phyloP scores from a whole-genome alignment of 2,113 vertebrate genomes.

The Dinomys branickii region DNA sequence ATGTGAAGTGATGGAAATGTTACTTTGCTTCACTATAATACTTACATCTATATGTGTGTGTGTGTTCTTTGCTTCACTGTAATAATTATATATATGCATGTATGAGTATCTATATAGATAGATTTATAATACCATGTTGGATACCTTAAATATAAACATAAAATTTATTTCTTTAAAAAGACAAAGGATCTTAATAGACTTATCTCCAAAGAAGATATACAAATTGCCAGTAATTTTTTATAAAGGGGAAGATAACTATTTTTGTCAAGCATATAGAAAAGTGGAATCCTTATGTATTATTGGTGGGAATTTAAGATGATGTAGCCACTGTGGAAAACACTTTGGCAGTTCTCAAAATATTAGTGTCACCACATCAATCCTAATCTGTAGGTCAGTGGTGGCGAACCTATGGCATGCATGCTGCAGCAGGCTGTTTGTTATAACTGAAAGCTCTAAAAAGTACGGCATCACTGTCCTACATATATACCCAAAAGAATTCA shows the following conservation, averaged over 20 bases:
- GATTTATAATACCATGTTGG: neutral
- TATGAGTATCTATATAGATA: neutral
- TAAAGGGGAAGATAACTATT: neutral
- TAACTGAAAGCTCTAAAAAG: neutral
- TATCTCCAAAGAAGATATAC: neutral
- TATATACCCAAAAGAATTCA: neutral
- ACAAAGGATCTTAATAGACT: neutral
- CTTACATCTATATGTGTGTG: neutral
- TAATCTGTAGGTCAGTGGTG: neutral
- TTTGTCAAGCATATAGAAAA: slow-evolving; percentile 14
- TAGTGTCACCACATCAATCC: neutral
- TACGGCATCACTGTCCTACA: neutral
- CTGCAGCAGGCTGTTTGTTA: neutral
- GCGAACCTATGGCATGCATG: neutral
- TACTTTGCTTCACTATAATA: neutral
- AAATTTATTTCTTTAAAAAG: neutral
- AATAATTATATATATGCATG: neutral
- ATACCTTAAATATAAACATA: neutral
- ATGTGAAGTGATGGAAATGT: neutral
- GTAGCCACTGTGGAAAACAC: neutral
- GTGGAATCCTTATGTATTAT: neutral
- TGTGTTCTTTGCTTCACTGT: neutral
- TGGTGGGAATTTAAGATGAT: neutral
- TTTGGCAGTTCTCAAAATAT: slow-evolving; percentile 5
- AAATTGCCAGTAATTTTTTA: slow-evolving; percentile 11